Percentiles rank a stretch among this genome's conserved stretches.
phyloP scores from a whole-genome alignment of 2,797 vertebrate species.

The Pelodytes ibericus region DNA sequence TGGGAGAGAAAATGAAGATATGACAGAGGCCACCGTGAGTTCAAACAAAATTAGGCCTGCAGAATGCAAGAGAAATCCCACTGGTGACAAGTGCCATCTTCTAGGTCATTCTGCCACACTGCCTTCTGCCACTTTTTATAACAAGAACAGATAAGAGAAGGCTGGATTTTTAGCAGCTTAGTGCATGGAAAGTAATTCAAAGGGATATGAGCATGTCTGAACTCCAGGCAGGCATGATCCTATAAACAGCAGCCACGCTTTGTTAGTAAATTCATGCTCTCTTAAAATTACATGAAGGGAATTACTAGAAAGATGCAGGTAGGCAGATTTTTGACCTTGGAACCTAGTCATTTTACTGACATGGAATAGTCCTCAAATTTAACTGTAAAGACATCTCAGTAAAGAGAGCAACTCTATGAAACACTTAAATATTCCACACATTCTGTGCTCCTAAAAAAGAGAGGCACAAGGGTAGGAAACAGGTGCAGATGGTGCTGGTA shows the following conservation, averaged over 20 bases:
- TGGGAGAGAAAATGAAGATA: conserved; percentile 94
- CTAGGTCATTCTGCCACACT: conserved; percentile 96
- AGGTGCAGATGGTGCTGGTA: no score
- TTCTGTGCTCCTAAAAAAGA: no score
- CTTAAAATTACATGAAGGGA: conserved; percentile 42
- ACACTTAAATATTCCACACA: no score
- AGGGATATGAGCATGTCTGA: conserved; percentile 68
- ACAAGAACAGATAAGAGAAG: conserved; percentile 78
- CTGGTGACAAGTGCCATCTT: conserved; percentile 98
- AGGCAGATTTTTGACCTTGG: conserved; percentile 15
- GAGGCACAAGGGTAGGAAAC: no score
- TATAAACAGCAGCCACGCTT: conserved; percentile 62
- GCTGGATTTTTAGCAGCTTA: conserved; percentile 63
- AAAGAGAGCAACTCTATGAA: no score
- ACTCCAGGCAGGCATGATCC: conserved; percentile 64
- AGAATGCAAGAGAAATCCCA: conserved; percentile 90
- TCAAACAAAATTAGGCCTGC: conserved; percentile 99
- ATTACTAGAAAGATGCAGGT: conserved; percentile 33
- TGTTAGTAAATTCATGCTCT: conserved; percentile 57
- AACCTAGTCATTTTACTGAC: conserved; percentile 17
- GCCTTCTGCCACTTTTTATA: conserved; percentile 98
- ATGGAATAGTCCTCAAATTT: no score
- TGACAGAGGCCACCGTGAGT: conserved; percentile 93
- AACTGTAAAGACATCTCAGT: no score
- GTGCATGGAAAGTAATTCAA: conserved; percentile 71